Evolutionary conservation across 1,140 invertebrate species (phyloP).

Genomic region (Muscidifurax raptorellus): DNA sequence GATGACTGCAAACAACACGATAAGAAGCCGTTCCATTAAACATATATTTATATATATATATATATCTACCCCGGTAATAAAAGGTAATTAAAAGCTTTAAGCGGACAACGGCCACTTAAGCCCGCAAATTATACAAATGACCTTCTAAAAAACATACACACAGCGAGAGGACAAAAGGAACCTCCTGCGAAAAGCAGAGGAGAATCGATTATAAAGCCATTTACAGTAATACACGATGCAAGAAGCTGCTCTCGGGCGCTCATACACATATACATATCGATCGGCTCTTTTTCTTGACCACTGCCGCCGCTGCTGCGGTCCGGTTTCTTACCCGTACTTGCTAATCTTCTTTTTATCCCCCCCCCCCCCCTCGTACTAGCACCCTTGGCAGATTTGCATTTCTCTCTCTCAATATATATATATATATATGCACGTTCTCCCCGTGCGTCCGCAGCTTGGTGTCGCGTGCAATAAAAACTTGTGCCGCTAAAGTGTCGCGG

Average conservation of each 20-base stretch:
- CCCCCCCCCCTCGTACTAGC: slow-evolving; percentile 12
- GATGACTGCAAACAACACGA: not conserved
- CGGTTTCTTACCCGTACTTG: slow-evolving; percentile 40
- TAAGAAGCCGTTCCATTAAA: not conserved
- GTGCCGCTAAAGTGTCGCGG: slow-evolving; percentile 42
- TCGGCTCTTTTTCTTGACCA: slow-evolving; percentile 47
- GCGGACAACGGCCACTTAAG: not conserved
- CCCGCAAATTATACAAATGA: not conserved
- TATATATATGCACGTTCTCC: not conserved
- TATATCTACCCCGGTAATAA: not conserved
- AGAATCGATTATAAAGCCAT: slow-evolving; percentile 42
- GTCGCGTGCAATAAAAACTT: slow-evolving; percentile 59
- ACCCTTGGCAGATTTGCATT: slow-evolving; percentile 57
- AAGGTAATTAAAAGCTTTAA: not conserved
- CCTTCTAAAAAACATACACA: not conserved
- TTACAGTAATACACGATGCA: not conserved
- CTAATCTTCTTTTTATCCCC: slow-evolving; percentile 52
- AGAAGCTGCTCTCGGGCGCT: not conserved
- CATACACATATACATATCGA: slow-evolving; percentile 38
- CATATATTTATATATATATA: too few species aligned
- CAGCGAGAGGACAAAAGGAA: too few species aligned
- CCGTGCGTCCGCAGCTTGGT: slow-evolving; percentile 48
- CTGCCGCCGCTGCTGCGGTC: not conserved
- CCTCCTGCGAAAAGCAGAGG: not conserved
- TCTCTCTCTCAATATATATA: not conserved